Evolutionary conservation across 2,797 vertebrate genomes (phyloP), one percentile per base, ranked within the genome.

Genomic region (Choloepus didactylus): DNA sequence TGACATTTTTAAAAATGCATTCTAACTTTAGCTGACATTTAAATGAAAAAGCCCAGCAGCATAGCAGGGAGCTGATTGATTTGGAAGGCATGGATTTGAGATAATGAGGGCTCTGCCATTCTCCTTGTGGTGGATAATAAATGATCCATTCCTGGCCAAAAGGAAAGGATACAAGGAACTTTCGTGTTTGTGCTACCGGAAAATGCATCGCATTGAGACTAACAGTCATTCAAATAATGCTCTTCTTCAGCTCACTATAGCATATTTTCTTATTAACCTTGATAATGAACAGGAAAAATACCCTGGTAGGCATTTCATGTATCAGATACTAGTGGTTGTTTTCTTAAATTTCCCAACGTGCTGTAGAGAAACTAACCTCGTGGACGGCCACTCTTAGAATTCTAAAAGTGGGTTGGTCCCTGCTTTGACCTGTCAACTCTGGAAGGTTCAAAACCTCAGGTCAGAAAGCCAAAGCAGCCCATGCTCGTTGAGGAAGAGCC

Each of bases 11-110:
- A 76, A 75, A 56, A 62, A 64, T 19, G 41, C 75, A 60, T 70
- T 96, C 83, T 97, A 93, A 96, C 95, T 96, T 96, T 89, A 97
- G 94, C 95, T 96, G 96, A 96, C 91, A 90, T 97, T 98, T 97
- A 94, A 95, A 96, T 95, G 15, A 70, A 91, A 95, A 95, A 94
- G 76, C 88, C 91, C 92, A 91, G 91, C 89, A 67, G 91, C 92
- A 54, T 64, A 67, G 92, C 75, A 66, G 90, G 49, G 66, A 93
- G 92, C 82, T 94, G 97, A 96, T 83, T 94, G 96, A 97, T 93
- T 87, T 81, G 67, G 72, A 93, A 96, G 94, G 89, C 70, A 9
- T 8, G 46, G 86, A 38, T 73, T 31, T 15, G 91, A 91, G 95
- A 95, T 98, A 97, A 96, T 95, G 97, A 97, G 95, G 87, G 14